A percentile compares a stretch with the other conserved stretches of the same genome.
Evolutionary conservation across 64 coral and sea anemone genomes (phyloP).

Genomic region (Porites australiensis): DNA sequence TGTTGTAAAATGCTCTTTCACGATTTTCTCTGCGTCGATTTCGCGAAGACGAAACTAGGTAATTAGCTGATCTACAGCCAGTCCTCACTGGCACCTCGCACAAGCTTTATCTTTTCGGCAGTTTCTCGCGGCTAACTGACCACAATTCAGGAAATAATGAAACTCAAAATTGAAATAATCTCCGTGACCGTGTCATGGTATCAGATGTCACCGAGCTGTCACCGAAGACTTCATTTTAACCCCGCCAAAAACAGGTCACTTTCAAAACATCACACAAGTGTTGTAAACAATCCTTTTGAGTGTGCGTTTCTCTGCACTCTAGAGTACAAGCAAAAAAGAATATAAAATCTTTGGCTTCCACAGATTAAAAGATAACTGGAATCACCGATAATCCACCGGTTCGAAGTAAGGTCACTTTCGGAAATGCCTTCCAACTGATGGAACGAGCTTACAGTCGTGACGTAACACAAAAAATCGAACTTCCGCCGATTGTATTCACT

Average conservation of each 20-base stretch:
- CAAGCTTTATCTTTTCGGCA: background rate
- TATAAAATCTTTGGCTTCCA: background rate
- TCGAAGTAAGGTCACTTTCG: background rate
- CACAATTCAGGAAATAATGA: background rate
- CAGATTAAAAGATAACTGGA: background rate
- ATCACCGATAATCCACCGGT: background rate
- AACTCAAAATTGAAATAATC: background rate
- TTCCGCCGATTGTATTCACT: background rate
- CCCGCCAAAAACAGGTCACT: background rate
- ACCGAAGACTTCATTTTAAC: background rate
- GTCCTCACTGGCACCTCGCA: background rate
- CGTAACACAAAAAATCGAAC: background rate
- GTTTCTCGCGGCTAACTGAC: background rate
- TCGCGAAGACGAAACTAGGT: background rate
- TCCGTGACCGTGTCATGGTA: background rate
- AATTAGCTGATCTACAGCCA: background rate
- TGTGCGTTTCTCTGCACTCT: too few relatives aligned
- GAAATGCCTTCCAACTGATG: background rate
- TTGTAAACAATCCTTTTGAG: constrained; percentile 5
- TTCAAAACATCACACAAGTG: background rate
- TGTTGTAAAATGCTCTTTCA: background rate
- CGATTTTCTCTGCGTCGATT: background rate
- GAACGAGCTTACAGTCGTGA: background rate
- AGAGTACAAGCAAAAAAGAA: background rate
- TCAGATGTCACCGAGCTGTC: background rate